These are phyloP conservation scores for Exocentrus adspersus DNA, from an alignment of 2,888 invertebrate species.

Conservation along the genomic window DNA sequence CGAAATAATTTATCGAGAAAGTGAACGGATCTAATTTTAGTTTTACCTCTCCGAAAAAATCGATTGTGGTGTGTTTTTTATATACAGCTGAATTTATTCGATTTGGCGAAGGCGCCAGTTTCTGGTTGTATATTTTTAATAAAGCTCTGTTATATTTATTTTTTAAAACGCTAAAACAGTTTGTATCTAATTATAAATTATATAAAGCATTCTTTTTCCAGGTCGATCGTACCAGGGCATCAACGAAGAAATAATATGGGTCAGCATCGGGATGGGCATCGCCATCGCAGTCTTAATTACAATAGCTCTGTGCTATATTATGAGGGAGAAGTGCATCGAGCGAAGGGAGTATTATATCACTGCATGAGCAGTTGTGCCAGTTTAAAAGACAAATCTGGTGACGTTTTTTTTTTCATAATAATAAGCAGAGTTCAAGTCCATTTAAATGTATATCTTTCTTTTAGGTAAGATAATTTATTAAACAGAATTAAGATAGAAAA, in stretches of 20 bases:
- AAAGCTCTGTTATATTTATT: no score
- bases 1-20: no score
- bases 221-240: constrained; percentile 85
- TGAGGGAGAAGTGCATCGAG: constrained; percentile 82
- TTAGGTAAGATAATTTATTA: neutral
- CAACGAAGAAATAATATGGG: constrained; percentile 90
- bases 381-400: constrained; percentile 29
- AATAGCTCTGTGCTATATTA: constrained; percentile 83
- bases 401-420: neutral
- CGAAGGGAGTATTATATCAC: constrained; percentile 77
- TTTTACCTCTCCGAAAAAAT: no score
- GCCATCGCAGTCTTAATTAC: constrained; percentile 84
- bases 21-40: no score
- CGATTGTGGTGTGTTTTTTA: no score
- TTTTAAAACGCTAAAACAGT: no score
- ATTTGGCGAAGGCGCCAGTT: no score
- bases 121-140: no score
- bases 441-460: neutral
- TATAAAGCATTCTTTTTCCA: constrained; percentile 63
- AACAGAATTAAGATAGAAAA: neutral
- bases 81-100: no score
- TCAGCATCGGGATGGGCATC: constrained; percentile 87
- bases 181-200: no score
- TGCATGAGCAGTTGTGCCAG: constrained; percentile 67
- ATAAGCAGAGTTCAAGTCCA: neutral